Evolutionary conservation across 1,140 invertebrate genomes (phyloP).

Genomic region (Drosophila neocordata): DNA sequence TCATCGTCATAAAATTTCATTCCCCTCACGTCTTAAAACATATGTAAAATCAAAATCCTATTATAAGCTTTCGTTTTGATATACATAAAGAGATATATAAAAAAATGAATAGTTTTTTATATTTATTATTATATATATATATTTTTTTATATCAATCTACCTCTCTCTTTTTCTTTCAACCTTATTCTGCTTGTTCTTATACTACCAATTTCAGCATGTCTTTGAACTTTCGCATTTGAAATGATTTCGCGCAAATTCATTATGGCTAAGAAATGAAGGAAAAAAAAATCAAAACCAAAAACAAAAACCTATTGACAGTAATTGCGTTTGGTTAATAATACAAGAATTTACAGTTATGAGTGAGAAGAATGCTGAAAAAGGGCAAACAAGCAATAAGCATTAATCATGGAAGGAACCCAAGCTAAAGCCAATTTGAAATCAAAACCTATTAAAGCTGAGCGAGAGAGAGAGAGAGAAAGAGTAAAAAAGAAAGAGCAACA

Average conservation of each 20-base stretch:
- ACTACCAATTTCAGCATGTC: constrained; percentile 45
- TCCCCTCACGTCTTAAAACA: constrained; percentile 58
- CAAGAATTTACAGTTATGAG: constrained; percentile 68
- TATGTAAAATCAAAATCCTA: constrained; percentile 78
- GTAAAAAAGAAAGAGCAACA: neutral
- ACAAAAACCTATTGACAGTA: constrained; percentile 69
- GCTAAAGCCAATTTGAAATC: constrained; percentile 43
- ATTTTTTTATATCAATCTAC: neutral
- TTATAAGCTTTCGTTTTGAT: constrained; percentile 64
- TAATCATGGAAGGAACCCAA: constrained; percentile 52
- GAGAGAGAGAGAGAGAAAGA: neutral
- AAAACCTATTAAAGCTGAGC: constrained; percentile 41
- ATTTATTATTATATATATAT: neutral
- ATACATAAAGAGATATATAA: neutral
- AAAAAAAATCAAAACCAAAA: constrained; percentile 21
- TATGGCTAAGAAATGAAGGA: constrained; percentile 26
- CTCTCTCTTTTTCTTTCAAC: neutral
- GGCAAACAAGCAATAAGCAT: constrained; percentile 58
- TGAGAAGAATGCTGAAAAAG: constrained; percentile 39
- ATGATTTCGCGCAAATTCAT: constrained; percentile 73
- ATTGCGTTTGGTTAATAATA: constrained; percentile 70
- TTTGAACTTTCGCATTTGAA: constrained; percentile 73
- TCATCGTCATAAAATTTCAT: constrained; percentile 53
- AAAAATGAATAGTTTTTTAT: neutral
- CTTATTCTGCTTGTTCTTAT: neutral